These are phyloP conservation scores for Stenchaetothrips biformis DNA, from an alignment of 2,888 invertebrate species.

Conservation along the genomic window DNA sequence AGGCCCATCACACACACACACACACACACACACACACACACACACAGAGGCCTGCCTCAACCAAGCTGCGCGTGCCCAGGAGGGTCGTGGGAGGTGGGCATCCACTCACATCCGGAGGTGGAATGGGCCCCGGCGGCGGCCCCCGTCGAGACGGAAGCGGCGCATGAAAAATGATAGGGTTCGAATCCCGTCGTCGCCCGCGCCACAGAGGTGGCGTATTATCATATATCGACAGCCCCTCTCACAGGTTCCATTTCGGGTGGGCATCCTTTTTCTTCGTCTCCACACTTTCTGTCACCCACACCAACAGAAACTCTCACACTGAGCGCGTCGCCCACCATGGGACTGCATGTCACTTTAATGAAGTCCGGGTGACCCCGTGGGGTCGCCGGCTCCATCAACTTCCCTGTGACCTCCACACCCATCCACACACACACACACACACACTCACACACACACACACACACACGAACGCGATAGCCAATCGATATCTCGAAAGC, in stretches of 20 bases:
- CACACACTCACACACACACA: not conserved
- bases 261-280: too few species aligned
- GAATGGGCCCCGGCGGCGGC: too few species aligned
- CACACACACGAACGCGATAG: not conserved
- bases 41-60: not conserved
- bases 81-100: too few species aligned
- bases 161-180: too few species aligned
- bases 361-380: constrained; percentile 17
- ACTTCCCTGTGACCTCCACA: not conserved
- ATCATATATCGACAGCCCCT: too few species aligned
- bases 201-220: too few species aligned
- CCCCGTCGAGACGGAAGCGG: too few species aligned
- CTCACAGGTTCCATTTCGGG: too few species aligned
- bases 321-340: not conserved
- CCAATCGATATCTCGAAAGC: constrained; percentile 12
- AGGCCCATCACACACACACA: not conserved
- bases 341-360: not conserved
- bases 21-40: not conserved
- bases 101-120: too few species aligned
- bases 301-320: not conserved
- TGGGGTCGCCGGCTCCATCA: not conserved
- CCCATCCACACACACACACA: not conserved
- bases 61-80: too few species aligned
- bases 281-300: not conserved
- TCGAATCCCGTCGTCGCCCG: too few species aligned